A percentile compares a stretch with the other conserved stretches of the same genome.
phyloP scores from a whole-genome alignment of 2,888 invertebrate species.

The Drosophila maculinotata region DNA sequence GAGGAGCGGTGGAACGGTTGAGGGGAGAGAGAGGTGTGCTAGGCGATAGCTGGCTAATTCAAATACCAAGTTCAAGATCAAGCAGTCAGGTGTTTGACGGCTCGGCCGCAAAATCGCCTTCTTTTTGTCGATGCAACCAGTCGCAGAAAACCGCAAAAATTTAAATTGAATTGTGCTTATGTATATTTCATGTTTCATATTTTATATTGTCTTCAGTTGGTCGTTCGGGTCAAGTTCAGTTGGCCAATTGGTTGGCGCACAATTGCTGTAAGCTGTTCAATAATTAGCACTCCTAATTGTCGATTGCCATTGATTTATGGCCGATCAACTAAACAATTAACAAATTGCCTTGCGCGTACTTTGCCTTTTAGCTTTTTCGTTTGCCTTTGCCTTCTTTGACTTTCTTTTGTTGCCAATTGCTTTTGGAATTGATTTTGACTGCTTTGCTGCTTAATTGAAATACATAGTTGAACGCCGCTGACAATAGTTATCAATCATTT shows the following conservation, averaged over 20 bases:
- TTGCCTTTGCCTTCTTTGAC: constrained; percentile 2
- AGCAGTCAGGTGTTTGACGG: constrained; percentile 56
- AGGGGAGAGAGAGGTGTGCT: constrained; percentile 2
- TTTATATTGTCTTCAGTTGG: constrained; percentile 66
- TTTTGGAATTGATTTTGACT: neutral
- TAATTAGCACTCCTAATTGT: constrained; percentile 70
- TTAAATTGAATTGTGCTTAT: constrained; percentile 44
- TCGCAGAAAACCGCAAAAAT: constrained; percentile 59
- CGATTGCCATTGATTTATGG: constrained; percentile 76
- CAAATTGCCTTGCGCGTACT: constrained; percentile 74
- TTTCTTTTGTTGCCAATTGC: no score
- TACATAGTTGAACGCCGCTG: constrained; percentile 50
- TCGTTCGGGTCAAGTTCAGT: constrained; percentile 73
- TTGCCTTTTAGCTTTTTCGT: constrained; percentile 39
- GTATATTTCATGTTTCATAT: constrained; percentile 28
- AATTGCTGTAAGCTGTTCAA: constrained; percentile 64
- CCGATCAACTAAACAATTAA: constrained; percentile 74
- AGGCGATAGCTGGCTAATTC: constrained; percentile 20
- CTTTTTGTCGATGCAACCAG: constrained; percentile 45
- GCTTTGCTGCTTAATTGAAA: constrained; percentile 51
- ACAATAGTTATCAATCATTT: constrained; percentile 72
- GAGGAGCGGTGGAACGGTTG: neutral
- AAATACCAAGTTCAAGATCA: constrained; percentile 77
- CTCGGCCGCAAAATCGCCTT: constrained; percentile 61
- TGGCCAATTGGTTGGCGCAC: constrained; percentile 50